Evolutionary conservation across 1,140 invertebrate species (phyloP), one percentile per base, ranked within the genome.

Genomic region (Drosophila prosaltans): DNA sequence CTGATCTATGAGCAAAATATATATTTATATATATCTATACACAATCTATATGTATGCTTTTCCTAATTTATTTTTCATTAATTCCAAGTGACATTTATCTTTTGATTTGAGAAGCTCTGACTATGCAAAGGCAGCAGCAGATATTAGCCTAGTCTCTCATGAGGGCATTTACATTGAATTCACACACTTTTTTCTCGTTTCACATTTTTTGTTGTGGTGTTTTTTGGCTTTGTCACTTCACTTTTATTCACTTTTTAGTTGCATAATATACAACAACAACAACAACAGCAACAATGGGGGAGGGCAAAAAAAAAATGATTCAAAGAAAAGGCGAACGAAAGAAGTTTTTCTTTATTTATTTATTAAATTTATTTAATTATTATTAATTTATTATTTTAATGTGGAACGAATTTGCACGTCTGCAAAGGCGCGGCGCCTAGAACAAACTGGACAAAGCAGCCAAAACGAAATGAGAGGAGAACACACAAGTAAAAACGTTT

Each of bases 1-100:
- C 54, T 80, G 76, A 88, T 86, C 69, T 79, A 88, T 88, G 83
- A 55, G 43, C n/a, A 24, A 72, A 72, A 72, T 80, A 84, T 85
- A 69, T 76, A 3, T 71, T 54, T 57, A 66, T 71, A 78, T 24
- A 21, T 51, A 51, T 0, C 2, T 10, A 73, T 40, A 48, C 65
- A 64, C 45, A 60, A 86, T 68, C 74, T 58, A 76, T 71, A 72
- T 73, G 67, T 58, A 67, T 48, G 72, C 7, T 48, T 24, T 48
- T 21, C 45, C 45, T 48, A 86, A 83, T 86, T 82, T 82, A 79
- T 86, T 79, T 86, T 79, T 71, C 40, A 71, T 73, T 71, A 45
- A 24, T 58, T 28, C 65, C 26, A 16, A 28, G 54, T 72, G 69
- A 85, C 59, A 74, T 16, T 43, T 59, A 57, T 24, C 16, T 61